A percentile compares a stretch with the other conserved stretches of the same genome.
These are phyloP conservation scores for Suricata suricatta DNA, from an alignment of 2,113 vertebrate genomes.

Conservation along the genomic window DNA sequence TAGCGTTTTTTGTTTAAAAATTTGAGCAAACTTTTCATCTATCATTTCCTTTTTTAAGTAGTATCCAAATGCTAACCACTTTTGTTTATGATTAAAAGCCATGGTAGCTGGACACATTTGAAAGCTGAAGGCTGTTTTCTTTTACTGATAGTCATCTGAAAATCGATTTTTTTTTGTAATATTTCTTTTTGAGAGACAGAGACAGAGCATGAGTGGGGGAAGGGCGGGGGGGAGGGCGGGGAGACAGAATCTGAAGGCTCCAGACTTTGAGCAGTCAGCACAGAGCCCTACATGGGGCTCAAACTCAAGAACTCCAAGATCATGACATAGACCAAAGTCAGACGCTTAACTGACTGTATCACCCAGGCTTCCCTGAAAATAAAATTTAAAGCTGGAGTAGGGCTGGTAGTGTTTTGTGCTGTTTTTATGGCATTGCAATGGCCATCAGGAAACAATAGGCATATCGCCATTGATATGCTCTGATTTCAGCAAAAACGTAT, in stretches of 20 bases:
- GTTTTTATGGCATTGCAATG: not conserved
- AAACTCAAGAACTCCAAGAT: too few relatives aligned
- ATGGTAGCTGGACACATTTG: not conserved
- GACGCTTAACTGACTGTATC: too few relatives aligned
- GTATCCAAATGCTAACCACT: not conserved
- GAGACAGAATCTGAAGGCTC: too few relatives aligned
- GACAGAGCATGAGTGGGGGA: too few relatives aligned
- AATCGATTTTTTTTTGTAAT: not conserved
- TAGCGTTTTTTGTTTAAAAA: not conserved
- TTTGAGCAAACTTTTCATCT: not conserved
- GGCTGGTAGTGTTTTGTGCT: not conserved
- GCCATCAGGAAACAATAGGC: not conserved
- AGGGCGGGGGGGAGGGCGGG: too few relatives aligned
- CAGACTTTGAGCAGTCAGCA: too few relatives aligned
- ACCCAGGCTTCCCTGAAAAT: not conserved
- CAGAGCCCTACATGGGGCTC: too few relatives aligned
- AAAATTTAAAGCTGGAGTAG: not conserved
- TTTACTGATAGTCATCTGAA: not conserved
- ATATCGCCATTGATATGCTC: not conserved
- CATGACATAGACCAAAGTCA: too few relatives aligned
- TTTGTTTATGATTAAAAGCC: not conserved
- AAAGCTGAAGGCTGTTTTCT: not conserved
- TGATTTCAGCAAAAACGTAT: not conserved
- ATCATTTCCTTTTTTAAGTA: not conserved
- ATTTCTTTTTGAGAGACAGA: too few relatives aligned